A percentile compares a stretch with the other conserved stretches of the same genome.
Evolutionary conservation across 1,140 invertebrate genomes (phyloP).

Genomic region (Zaprionus lachaisei): DNA sequence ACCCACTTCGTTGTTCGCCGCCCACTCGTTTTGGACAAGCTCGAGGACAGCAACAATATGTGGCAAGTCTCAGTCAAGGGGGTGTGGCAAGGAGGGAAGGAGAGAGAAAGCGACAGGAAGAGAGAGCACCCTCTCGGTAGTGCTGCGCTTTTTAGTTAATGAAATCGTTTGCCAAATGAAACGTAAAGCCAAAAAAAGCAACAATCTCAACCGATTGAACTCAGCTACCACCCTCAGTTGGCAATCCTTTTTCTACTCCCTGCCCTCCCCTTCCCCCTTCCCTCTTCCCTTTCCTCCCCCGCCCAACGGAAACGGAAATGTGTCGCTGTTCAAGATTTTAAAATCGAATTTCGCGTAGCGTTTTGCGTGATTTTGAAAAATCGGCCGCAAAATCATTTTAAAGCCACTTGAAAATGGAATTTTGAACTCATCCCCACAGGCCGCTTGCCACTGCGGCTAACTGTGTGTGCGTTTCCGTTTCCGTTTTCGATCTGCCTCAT

Average conservation of each 20-base stretch:
- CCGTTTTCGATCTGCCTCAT: constrained; percentile 29
- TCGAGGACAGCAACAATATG: constrained; percentile 61
- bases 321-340: constrained; percentile 73
- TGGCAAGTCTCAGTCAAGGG: background rate
- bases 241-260: constrained; percentile 15
- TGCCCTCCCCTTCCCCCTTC: background rate
- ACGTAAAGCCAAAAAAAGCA: constrained; percentile 74
- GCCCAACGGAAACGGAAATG: constrained; percentile 74
- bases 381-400: constrained; percentile 65
- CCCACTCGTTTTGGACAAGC: constrained; percentile 51
- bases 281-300: background rate
- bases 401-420: constrained; percentile 68
- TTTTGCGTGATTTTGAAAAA: constrained; percentile 32
- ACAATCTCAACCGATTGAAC: constrained; percentile 37
- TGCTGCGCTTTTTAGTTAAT: constrained; percentile 77
- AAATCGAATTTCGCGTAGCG: constrained; percentile 54
- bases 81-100: background rate
- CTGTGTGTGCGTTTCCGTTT: constrained; percentile 78
- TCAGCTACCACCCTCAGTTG: constrained; percentile 9
- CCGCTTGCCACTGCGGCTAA: constrained; percentile 59
- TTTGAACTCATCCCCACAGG: constrained; percentile 30
- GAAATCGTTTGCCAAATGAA: constrained; percentile 84
- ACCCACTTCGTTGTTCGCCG: constrained; percentile 23
- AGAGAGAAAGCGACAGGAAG: background rate
- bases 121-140: constrained; percentile 30